Evolutionary conservation across 2,888 invertebrate genomes (phyloP).

Genomic region (Schizotus pectinicornis): DNA sequence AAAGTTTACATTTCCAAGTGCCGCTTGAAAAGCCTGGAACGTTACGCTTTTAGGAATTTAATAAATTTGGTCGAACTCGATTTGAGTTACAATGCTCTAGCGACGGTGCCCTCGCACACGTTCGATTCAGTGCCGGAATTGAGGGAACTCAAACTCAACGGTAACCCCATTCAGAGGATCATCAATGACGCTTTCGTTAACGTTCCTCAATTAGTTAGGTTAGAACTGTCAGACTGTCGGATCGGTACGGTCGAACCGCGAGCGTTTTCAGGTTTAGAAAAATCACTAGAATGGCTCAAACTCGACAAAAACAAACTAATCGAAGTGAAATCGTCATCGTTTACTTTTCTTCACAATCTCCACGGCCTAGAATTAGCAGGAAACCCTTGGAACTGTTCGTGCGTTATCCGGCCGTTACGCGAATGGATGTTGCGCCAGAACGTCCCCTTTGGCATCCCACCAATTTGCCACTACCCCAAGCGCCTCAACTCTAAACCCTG

Average conservation of each 20-base stretch:
- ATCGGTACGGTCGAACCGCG: conserved; percentile 71
- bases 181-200: conserved; percentile 71
- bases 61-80: conserved; percentile 84
- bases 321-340: conserved; percentile 69
- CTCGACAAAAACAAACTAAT: conserved; percentile 76
- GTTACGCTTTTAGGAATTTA: conserved; percentile 76
- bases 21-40: conserved; percentile 71
- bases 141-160: conserved; percentile 74
- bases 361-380: conserved; percentile 78
- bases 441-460: conserved; percentile 75
- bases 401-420: conserved; percentile 73
- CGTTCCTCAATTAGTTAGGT: conserved; percentile 71
- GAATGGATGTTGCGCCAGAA: conserved; percentile 82
- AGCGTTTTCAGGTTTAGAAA: conserved; percentile 76
- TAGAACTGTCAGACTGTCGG: conserved; percentile 77
- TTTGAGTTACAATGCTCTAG: conserved; percentile 74
- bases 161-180: conserved; percentile 76
- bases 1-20: conserved; percentile 78
- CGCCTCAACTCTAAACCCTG: conserved; percentile 71
- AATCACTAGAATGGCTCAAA: conserved; percentile 76
- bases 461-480: conserved; percentile 72
- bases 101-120: conserved; percentile 73
- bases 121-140: conserved; percentile 77
- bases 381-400: conserved; percentile 86
- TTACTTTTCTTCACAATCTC: conserved; percentile 71